A percentile compares a stretch with the other conserved stretches of the same genome.
phyloP scores from a whole-genome alignment of 2,888 invertebrate species.

The Callosobruchus maculatus region DNA sequence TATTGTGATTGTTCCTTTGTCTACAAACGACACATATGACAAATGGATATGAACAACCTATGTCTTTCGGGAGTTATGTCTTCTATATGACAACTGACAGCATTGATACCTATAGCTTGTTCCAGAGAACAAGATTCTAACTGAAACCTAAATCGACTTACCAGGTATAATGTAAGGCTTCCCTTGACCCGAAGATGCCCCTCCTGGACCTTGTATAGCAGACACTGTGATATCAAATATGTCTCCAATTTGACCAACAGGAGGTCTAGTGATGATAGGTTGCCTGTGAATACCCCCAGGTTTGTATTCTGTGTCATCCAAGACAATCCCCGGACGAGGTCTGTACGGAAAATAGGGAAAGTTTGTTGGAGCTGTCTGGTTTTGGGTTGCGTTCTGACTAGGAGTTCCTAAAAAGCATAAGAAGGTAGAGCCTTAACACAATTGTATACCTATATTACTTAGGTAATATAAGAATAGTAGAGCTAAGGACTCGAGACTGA shows the following conservation, averaged over 20 bases:
- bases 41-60: no score
- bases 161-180: conserved; percentile 56
- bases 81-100: no score
- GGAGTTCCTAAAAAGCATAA: background rate
- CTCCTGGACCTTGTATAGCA: conserved; percentile 79
- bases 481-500: no score
- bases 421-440: no score
- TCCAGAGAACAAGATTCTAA: no score
- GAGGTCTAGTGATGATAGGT: conserved; percentile 48
- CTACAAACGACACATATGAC: no score
- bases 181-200: conserved; percentile 45
- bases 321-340: conserved; percentile 79
- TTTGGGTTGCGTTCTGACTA: background rate
- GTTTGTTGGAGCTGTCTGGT: conserved; percentile 26
- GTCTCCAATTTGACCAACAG: conserved; percentile 64
- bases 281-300: conserved; percentile 55
- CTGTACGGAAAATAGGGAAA: conserved; percentile 61
- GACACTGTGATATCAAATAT: conserved; percentile 87
- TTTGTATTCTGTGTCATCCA: conserved; percentile 80
- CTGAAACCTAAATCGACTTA: conserved; percentile 26
- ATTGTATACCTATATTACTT: no score
- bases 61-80: no score
- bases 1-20: no score
- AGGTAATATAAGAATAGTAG: no score
- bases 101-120: no score